These are phyloP conservation scores for Clarias laeviceps DNA, from an alignment of 2,797 vertebrate species.

Conservation along the genomic window DNA sequence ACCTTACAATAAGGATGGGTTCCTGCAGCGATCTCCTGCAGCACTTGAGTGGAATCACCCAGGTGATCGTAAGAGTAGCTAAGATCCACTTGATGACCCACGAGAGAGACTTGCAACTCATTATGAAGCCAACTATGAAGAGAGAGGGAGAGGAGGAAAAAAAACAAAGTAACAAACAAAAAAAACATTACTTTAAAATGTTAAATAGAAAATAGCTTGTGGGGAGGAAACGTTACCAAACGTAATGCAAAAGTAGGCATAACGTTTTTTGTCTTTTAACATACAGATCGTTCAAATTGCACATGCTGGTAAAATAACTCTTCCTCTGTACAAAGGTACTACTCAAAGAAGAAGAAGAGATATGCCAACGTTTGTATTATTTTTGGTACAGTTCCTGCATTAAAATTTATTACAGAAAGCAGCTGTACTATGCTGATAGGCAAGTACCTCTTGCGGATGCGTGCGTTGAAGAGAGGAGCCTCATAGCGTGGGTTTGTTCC, in stretches of 20 bases:
- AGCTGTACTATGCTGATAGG: no score
- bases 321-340: no score
- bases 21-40: constrained; percentile 85
- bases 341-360: no score
- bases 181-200: not conserved
- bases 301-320: no score
- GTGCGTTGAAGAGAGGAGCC: constrained; percentile 92
- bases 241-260: no score
- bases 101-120: constrained; percentile 87
- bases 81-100: constrained; percentile 88
- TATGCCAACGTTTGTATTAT: no score
- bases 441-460: constrained; percentile 82
- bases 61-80: constrained; percentile 91
- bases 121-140: constrained; percentile 93
- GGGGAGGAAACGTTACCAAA: not conserved
- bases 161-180: no score
- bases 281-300: no score
- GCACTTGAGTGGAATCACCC: constrained; percentile 86
- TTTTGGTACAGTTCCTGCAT: no score
- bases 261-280: no score
- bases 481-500: constrained; percentile 97
- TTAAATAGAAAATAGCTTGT: not conserved
- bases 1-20: constrained; percentile 91
- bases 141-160: no score
- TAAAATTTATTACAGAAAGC: not conserved